Evolutionary conservation across 2,113 vertebrate genomes (phyloP), one percentile per base, ranked within the genome.

Genomic region (Piprites chloris): DNA sequence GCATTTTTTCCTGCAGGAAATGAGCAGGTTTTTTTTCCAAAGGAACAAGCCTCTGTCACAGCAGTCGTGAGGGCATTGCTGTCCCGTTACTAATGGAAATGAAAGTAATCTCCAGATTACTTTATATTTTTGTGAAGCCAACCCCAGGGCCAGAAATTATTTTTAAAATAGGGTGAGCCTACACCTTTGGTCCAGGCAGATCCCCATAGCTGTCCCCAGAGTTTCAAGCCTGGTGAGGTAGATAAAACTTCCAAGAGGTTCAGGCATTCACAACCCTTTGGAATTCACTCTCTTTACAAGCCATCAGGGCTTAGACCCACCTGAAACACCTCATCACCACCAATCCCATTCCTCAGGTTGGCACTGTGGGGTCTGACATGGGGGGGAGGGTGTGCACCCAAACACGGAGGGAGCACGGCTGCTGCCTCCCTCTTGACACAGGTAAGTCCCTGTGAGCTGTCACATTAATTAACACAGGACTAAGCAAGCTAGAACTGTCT

Each of bases 1-100:
- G 72, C 59, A 82, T 90, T 89, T 97, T 97, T 96, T 95, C 97
- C 97, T 95, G 63, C 3, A 16, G 4, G 5, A 17, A 72, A 85
- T 46, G 27, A 41, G 67, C 20, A 52, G 49, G n/a, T 79, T 42
- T 86, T 17, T 79, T 85, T 92, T 46, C 92, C 87, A 77, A 62
- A 41, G 78, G 79, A 89, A 76, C 47, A 83, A 62, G 49, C n/a
- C 52, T 39, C 49, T 33, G 35, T 30, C 86, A n/a, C 15, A 82
- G 82, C 49, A 77, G 20, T 87, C 0, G 0, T 47, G 61, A 65
- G 66, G 35, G 5, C 27, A 39, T 9, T 50, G 52, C 13, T 76
- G 35, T 55, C 93, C 59, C 88, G 87, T 87, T 30, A 42, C n/a
- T 14, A 84, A 26, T 8, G 20, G 76, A 79, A 66, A 83, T 37